Evolutionary conservation across 2,113 vertebrate genomes (phyloP).

Genomic region (Natator depressus): DNA sequence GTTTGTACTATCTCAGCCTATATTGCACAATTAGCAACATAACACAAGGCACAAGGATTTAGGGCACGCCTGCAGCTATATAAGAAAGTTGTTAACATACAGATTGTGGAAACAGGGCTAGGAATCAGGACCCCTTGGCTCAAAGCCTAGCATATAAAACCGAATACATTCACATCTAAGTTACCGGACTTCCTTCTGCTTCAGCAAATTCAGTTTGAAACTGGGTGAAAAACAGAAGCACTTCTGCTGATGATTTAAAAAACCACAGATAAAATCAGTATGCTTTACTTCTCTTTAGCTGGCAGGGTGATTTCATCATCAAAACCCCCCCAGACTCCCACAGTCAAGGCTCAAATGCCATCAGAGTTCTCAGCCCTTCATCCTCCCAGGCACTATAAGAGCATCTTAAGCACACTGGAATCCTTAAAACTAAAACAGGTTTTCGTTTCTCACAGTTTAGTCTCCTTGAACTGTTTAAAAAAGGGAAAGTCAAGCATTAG

Average conservation of each 20-base stretch:
- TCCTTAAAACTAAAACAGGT: background rate
- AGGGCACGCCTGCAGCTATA: background rate
- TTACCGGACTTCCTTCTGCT: background rate
- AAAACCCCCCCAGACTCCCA: background rate
- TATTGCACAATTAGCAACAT: background rate
- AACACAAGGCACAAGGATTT: accelerated
- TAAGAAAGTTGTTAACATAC: background rate
- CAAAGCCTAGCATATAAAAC: background rate
- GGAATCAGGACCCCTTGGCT: background rate
- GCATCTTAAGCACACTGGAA: background rate
- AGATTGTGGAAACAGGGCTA: background rate
- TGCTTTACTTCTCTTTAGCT: accelerated
- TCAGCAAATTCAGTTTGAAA: accelerated
- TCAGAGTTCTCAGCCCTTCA: background rate
- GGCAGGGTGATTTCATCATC: background rate
- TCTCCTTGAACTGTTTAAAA: background rate
- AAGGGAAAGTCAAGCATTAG: background rate
- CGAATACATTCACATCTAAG: background rate
- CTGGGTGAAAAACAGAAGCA: background rate
- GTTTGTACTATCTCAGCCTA: background rate
- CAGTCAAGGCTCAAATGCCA: background rate
- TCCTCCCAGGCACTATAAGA: background rate
- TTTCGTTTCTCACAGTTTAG: accelerated
- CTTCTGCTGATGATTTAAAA: background rate
- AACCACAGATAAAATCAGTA: background rate